Base-by-base conservation (phyloP, 2,113 vertebrate species). In the Cairina moschata region DNA sequence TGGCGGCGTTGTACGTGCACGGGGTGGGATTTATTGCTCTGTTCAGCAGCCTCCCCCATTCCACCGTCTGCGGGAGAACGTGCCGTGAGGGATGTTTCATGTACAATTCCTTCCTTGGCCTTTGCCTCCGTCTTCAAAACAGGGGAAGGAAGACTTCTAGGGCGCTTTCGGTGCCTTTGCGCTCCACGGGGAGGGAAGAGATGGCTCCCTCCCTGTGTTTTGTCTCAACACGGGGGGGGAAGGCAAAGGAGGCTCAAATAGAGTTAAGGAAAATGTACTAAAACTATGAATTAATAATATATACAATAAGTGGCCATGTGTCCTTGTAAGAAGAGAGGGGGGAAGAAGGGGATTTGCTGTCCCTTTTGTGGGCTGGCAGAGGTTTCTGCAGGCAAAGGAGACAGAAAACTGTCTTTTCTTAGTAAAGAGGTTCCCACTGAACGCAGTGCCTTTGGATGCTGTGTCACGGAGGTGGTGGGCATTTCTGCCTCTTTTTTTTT, bases 1-100 rank as follows among this genome's bases (percentile, higher is more conserved):
- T 1, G 7, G 25, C 1, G 3, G 25, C 20, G 63, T 1, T 91
- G 67, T 86, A 88, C 34, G 62, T 95, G 95, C 0, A 0, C 2
- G 12, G 8, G 44, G 69, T 87, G 89, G 89, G 95, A 97, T 97
- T 97, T 97, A 96, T 93, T 84, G 93, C 81, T 95, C n/a, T 65
- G 52, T 48, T 78, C 65, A 79, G 86, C 80, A 75, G 38, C 83
- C 86, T 95, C 81, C 83, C 85, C 80, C 0, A 0, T 60, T 94
- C 88, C 10, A 4, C 75, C 74, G 75, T 38, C 42, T 75, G 2
- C 0, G 5, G 36, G 54, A 90, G 86, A 78, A 95, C 23, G 31
- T 96, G 93, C 93, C 48, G 52, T 81, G 65, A 95, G 83, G 56
- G 85, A 65, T 38, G 60, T 94, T 81, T 71, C 60, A 40, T 71